These are phyloP conservation scores for Bos taurus DNA, from an alignment of 2,113 vertebrate genomes.

Conservation along the genomic window DNA sequence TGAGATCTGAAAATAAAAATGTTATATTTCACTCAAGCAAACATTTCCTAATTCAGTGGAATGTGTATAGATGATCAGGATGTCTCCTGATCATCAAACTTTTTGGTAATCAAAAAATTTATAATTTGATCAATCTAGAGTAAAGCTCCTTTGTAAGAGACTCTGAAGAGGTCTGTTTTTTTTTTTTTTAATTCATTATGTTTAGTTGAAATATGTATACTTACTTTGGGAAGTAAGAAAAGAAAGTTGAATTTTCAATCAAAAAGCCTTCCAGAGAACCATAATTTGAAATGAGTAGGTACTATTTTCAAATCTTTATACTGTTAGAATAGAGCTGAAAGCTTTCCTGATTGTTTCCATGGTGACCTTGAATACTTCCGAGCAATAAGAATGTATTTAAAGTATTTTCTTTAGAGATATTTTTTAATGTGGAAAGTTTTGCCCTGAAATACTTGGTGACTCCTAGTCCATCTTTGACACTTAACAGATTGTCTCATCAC, in stretches of 20 bases:
- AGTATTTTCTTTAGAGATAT: constrained; percentile 32
- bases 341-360: constrained; percentile 49
- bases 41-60: not conserved
- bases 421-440: constrained; percentile 58
- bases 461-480: constrained; percentile 66
- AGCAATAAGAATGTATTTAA: constrained; percentile 41
- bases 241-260: constrained; percentile 2
- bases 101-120: not conserved
- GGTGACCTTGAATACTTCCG: constrained; percentile 35
- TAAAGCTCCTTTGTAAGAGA: not conserved
- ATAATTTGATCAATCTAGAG: constrained; percentile 21
- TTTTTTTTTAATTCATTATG: not conserved
- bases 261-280: not conserved
- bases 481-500: constrained; percentile 68
- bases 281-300: constrained; percentile 23
- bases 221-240: constrained; percentile 21
- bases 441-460: constrained; percentile 45
- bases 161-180: not conserved
- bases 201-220: constrained; percentile 29
- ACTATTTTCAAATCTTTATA: not conserved
- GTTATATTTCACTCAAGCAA: not conserved
- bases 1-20: not conserved
- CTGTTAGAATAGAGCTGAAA: not conserved
- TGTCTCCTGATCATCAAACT: not conserved
- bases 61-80: not conserved